Evolutionary conservation across 2,113 vertebrate genomes (phyloP), one percentile per base, ranked within the genome.

Genomic region (Dromaius novaehollandiae): DNA sequence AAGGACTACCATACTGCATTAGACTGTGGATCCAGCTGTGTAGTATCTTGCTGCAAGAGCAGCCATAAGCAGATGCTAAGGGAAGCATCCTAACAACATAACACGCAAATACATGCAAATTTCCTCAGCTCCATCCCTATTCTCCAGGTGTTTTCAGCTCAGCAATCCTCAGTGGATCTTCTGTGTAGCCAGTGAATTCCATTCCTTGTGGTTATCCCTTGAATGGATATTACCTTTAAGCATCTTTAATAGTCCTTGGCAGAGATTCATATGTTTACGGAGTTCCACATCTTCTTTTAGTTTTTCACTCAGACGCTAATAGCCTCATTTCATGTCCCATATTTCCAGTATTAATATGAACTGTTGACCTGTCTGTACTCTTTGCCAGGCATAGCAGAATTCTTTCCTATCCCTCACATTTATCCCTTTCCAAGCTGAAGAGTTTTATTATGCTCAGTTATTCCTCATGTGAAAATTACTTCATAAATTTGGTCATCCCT

Each of bases 1-100:
- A 2, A 74, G 13, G 32, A 7, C 18, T 70, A 78, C 42, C 20
- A 3, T 22, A 46, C 9, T 70, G 13, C 13, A 10, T 36, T 46
- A 61, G 12, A 34, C 5, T 13, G 46, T n/a, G 24, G 77, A 65
- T 22, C 2, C 4, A 40, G 6, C 12, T 85, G 38, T 78, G 9
- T 61, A 7, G 9, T 61, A 46, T 18, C 19, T 64, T 60, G 3
- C 9, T 86, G 19, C 61, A 36, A 66, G 36, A 85, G 20, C 2
- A 85, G 16, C 4, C 32, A 46, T 9, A 20, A 32, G 55, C 28
- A 32, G 28, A 8, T 58, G 55, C 15, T 32, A 16, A 30, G 55
- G 17, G 13, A 17, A 83, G n/a, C 15, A 79, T n/a, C 9, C 14
- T 0, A 2, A 32, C 48, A 9, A 36, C 1, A 1, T 18, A 32